A percentile compares a stretch with the other conserved stretches of the same genome.
Evolutionary conservation across 2,113 vertebrate species (phyloP).

Genomic region (Macquaria ambigua): DNA sequence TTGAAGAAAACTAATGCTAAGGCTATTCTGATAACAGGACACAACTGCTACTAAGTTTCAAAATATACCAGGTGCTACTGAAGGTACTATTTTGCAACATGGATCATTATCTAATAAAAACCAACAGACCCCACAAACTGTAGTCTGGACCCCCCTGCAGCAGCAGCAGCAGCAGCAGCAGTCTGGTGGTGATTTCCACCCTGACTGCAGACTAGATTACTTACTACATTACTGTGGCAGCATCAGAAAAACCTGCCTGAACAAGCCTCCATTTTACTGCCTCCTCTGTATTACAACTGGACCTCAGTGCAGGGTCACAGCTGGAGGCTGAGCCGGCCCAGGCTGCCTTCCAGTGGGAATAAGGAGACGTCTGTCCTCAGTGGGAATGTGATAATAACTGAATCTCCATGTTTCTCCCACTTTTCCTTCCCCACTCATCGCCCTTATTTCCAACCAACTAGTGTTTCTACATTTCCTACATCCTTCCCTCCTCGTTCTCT

Average conservation of each 20-base stretch:
- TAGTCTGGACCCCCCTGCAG: background rate
- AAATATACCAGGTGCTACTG: no score
- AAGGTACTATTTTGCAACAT: background rate
- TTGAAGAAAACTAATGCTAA: no score
- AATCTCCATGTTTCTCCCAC: background rate
- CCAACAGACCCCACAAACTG: background rate
- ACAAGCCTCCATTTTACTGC: background rate
- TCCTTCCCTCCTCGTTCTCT: no score
- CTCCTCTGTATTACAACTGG: background rate
- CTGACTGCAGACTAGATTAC: background rate
- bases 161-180: no score
- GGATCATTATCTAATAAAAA: background rate
- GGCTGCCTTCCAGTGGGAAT: background rate
- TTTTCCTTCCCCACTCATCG: background rate
- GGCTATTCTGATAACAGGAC: background rate
- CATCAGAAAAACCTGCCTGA: background rate
- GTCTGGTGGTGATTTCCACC: no score
- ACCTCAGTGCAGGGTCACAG: background rate
- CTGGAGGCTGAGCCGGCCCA: background rate
- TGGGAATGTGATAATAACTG: background rate
- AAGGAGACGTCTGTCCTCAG: conserved; percentile 16
- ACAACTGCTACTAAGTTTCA: no score
- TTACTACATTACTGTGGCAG: background rate
- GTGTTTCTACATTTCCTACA: background rate
- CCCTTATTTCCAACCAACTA: background rate